These are phyloP conservation scores for Melolontha melolontha DNA, from an alignment of 2,888 invertebrate genomes.

Conservation along the genomic window DNA sequence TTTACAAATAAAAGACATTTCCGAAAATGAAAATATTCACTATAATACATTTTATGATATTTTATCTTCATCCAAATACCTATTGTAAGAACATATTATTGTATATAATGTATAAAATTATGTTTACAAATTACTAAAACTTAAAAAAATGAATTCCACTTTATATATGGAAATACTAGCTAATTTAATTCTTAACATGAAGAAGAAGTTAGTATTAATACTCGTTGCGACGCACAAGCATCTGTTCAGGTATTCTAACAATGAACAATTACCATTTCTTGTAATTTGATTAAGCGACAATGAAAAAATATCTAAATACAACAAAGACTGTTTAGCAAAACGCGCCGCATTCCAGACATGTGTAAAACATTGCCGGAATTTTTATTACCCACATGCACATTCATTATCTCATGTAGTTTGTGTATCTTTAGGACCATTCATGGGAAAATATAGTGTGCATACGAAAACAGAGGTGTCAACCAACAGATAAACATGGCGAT, in stretches of 20 bases:
- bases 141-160: too few species aligned
- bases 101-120: too few species aligned
- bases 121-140: too few species aligned
- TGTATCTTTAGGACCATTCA: slow-evolving; percentile 29
- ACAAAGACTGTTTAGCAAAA: slow-evolving; percentile 35
- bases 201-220: slow-evolving; percentile 2
- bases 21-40: too few species aligned
- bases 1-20: too few species aligned
- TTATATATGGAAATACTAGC: background rate
- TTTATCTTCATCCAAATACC: too few species aligned
- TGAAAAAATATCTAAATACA: slow-evolving; percentile 35
- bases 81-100: too few species aligned
- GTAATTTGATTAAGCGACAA: slow-evolving; percentile 36
- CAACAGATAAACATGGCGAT: background rate
- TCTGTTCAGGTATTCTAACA: slow-evolving; percentile 22
- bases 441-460: slow-evolving; percentile 22
- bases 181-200: background rate
- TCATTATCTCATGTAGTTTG: slow-evolving; percentile 34
- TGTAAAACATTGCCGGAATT: slow-evolving; percentile 33
- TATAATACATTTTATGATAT: too few species aligned
- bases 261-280: slow-evolving; percentile 38
- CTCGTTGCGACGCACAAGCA: slow-evolving; percentile 10
- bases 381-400: slow-evolving; percentile 33
- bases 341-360: slow-evolving; percentile 35
- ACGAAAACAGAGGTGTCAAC: slow-evolving; percentile 19